Conservation (phyloP, 2,797 vertebrate species). For the Myotis daubentonii region DNA sequence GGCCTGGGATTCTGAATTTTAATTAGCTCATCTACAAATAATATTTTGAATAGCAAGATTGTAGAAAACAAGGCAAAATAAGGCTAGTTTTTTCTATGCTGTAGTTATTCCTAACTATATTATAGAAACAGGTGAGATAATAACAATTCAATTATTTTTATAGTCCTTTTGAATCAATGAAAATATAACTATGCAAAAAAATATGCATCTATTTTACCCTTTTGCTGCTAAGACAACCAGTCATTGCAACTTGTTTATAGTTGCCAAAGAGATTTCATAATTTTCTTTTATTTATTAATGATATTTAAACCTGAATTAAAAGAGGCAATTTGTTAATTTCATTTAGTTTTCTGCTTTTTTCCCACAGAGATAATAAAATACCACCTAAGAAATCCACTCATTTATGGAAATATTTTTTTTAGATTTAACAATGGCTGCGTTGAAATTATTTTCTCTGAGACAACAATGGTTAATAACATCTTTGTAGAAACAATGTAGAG, state of each 20-base stretch:
- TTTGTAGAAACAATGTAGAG: not conserved
- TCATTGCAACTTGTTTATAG: not conserved
- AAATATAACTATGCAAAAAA: not conserved
- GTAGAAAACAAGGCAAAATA: not conserved
- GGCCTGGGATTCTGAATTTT: not conserved
- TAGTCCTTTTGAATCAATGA: not conserved
- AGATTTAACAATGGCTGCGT: not conserved
- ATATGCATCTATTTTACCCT: not conserved
- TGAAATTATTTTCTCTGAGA: not conserved
- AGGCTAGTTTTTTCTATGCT: not conserved
- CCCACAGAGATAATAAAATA: not conserved
- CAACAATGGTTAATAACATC: not conserved
- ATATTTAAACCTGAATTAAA: conserved; percentile 4
- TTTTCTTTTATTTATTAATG: not conserved
- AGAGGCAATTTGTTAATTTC: not conserved
- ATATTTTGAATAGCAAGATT: not conserved
- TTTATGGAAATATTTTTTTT: not conserved
- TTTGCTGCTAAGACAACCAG: not conserved
- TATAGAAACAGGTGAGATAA: not conserved
- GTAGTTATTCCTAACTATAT: not conserved
- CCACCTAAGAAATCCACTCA: not conserved
- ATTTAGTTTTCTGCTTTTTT: not conserved
- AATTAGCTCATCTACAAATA: not conserved
- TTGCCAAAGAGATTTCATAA: not conserved
- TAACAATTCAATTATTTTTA: not conserved